Conservation (phyloP, 2,888 invertebrate species). For the Neoascia interrupta region DNA sequence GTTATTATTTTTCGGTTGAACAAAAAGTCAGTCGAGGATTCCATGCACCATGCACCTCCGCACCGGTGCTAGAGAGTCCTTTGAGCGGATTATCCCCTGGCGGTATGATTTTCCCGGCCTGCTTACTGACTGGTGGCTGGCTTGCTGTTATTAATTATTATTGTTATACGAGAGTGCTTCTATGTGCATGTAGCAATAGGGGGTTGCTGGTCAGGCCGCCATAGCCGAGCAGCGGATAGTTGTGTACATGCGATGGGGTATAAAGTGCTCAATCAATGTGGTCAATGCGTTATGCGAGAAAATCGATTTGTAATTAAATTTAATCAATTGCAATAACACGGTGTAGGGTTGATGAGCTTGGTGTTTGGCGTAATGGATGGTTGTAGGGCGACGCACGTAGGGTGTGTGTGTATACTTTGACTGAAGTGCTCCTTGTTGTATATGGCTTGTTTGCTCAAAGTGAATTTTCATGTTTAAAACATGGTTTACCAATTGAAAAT, state of each 20-base stretch:
- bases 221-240: slow-evolving; percentile 2
- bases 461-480: slow-evolving; percentile 49
- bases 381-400: neutral
- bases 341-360: neutral
- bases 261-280: slow-evolving; percentile 68
- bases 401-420: slow-evolving; percentile 2
- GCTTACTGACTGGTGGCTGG: slow-evolving; percentile 20
- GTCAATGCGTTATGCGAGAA: slow-evolving; percentile 66
- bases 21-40: slow-evolving; percentile 38
- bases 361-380: neutral
- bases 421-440: slow-evolving; percentile 1
- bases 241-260: slow-evolving; percentile 13
- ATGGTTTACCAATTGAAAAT: slow-evolving; percentile 38
- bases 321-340: slow-evolving; percentile 64
- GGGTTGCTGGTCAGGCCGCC: neutral
- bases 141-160: slow-evolving; percentile 63
- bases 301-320: slow-evolving; percentile 70
- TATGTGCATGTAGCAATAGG: neutral
- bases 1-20: slow-evolving; percentile 34
- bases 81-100: slow-evolving; percentile 60
- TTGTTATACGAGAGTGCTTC: slow-evolving; percentile 46
- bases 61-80: slow-evolving; percentile 27
- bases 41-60: too few relatives aligned
- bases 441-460: slow-evolving; percentile 12
- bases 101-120: slow-evolving; percentile 26